Conservation (phyloP, 2,888 invertebrate species). For the Alloscopus bannaensis region DNA sequence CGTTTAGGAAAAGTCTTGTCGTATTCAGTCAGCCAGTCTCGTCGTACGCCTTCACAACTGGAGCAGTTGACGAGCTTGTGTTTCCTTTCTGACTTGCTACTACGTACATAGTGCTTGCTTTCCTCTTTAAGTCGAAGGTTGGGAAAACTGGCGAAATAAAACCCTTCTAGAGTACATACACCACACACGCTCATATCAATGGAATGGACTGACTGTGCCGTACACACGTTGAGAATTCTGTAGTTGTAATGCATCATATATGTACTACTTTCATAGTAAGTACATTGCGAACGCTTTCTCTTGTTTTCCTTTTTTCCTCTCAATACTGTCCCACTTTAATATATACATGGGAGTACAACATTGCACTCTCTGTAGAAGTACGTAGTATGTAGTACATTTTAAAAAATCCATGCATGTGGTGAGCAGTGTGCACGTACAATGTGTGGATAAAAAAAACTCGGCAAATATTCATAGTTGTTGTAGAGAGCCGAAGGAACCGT, state of each 20-base stretch:
- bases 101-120: background rate
- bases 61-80: constrained; percentile 18
- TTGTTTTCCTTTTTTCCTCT: background rate
- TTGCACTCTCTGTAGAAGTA: background rate
- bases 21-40: constrained; percentile 25
- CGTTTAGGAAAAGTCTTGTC: constrained; percentile 6
- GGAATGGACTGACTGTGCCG: too few species aligned
- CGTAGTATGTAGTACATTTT: constrained; percentile 3
- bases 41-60: constrained; percentile 20
- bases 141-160: too few species aligned
- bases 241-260: too few species aligned
- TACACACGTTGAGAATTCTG: too few species aligned
- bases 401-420: constrained; percentile 3
- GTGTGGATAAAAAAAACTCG: constrained; percentile 4
- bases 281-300: background rate
- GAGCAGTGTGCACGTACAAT: too few species aligned
- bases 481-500: background rate
- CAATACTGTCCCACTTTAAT: constrained; percentile 10
- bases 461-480: constrained; percentile 20
- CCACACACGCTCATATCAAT: too few species aligned
- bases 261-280: background rate
- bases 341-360: background rate
- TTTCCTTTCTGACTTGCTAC: background rate
- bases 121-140: too few species aligned
- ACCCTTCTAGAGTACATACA: too few species aligned